phyloP scores from a whole-genome alignment of 2,797 vertebrate species.

The Psittacula echo region DNA sequence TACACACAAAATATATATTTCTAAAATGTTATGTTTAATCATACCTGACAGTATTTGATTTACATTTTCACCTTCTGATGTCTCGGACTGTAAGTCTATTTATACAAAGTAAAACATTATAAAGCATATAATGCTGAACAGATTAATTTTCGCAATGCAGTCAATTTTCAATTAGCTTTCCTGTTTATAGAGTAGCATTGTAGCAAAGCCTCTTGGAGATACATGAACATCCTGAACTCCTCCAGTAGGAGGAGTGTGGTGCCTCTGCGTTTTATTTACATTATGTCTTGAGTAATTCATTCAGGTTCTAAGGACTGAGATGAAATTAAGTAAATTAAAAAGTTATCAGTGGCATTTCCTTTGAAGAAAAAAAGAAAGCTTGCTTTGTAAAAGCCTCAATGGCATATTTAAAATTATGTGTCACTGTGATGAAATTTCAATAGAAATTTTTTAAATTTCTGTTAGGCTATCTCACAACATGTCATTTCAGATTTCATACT shows the following conservation, averaged over 20 bases:
- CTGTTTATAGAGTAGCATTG: not conserved
- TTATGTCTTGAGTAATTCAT: not conserved
- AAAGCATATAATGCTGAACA: not conserved
- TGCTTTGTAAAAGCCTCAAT: constrained; percentile 29
- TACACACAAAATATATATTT: not conserved
- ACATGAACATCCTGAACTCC: not conserved
- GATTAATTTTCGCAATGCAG: not conserved
- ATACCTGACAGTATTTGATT: not conserved
- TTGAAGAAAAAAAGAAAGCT: not conserved
- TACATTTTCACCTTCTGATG: not conserved
- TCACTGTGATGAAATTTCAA: constrained; percentile 37
- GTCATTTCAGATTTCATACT: constrained; percentile 19
- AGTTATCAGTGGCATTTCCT: constrained; percentile 45
- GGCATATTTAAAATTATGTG: constrained; percentile 60
- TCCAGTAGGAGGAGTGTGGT: not conserved
- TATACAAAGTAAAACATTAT: not conserved
- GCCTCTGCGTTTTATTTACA: not conserved
- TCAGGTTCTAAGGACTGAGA: not conserved
- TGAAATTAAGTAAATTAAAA: constrained; percentile 51
- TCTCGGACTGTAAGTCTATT: not conserved
- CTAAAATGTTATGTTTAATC: not conserved
- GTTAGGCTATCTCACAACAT: constrained; percentile 38
- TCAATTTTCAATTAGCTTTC: not conserved
- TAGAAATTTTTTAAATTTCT: not conserved
- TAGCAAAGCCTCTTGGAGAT: not conserved